Conservation (phyloP, 2,888 invertebrate species). For the Quadroppia sp. region DNA sequence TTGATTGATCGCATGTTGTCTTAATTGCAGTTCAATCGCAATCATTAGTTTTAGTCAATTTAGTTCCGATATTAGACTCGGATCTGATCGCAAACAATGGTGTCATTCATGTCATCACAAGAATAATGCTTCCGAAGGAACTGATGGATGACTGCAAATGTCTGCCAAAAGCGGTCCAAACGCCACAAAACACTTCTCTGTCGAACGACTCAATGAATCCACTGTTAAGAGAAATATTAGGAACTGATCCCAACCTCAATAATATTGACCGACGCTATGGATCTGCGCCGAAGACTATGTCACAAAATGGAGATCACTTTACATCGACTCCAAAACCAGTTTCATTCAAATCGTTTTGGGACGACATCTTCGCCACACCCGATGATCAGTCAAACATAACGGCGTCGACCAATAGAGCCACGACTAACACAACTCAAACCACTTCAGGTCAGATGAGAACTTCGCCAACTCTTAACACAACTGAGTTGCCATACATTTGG, state of each 20-base stretch:
- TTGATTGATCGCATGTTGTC: background rate
- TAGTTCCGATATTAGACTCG: constrained; percentile 45
- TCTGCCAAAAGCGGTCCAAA: background rate
- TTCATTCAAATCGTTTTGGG: constrained; percentile 32
- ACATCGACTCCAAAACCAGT: constrained; percentile 25
- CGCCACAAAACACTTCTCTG: background rate
- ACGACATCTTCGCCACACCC: constrained; percentile 18
- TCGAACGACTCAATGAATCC: background rate
- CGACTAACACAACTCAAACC: background rate
- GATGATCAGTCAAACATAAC: background rate
- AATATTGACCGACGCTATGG: constrained; percentile 9
- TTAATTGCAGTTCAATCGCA: constrained; percentile 31
- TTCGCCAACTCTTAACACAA: background rate
- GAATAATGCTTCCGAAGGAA: constrained; percentile 49
- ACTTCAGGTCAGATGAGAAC: background rate
- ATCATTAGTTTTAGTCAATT: constrained; percentile 46
- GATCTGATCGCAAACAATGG: constrained; percentile 49
- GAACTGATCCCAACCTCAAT: background rate
- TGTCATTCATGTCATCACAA: constrained; percentile 50
- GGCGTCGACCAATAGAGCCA: background rate
- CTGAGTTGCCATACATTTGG: constrained; percentile 28
- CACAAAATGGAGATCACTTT: constrained; percentile 15
- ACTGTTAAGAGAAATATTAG: constrained; percentile 1
- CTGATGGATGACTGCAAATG: constrained; percentile 46
- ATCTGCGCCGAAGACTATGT: background rate